Evolutionary conservation across 2,797 vertebrate species (phyloP).

Genomic region (Danio choprae): DNA sequence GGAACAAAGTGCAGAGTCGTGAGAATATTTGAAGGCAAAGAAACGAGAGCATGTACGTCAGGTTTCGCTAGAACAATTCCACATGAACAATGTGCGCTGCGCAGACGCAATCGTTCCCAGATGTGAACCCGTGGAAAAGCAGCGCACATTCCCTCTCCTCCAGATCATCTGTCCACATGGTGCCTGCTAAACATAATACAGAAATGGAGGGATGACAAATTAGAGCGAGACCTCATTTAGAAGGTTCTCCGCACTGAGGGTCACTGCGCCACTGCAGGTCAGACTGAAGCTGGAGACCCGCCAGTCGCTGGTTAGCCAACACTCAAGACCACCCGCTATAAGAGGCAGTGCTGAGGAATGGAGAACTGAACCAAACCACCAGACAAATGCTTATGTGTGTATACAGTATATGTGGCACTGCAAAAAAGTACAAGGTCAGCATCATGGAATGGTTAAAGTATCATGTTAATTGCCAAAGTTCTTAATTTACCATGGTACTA

Average conservation of each 20-base stretch:
- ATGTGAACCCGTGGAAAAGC: conserved; percentile 57
- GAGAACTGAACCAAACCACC: not conserved
- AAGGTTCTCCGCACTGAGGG: not conserved
- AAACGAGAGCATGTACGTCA: conserved; percentile 35
- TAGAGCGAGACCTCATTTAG: conserved; percentile 36
- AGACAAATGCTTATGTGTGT: not conserved
- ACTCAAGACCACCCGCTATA: conserved; percentile 20
- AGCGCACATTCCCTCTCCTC: conserved; percentile 16
- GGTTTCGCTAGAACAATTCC: conserved; percentile 52
- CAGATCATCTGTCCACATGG: conserved; percentile 35
- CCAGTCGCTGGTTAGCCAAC: conserved; percentile 30
- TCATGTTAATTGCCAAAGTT: too few relatives aligned
- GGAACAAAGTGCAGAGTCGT: conserved; percentile 23
- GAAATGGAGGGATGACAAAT: conserved; percentile 45
- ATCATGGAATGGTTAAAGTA: not conserved
- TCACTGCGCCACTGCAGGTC: not conserved
- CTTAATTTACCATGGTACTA: not conserved
- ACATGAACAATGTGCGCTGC: conserved; percentile 51
- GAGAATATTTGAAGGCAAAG: conserved; percentile 50
- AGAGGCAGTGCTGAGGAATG: not conserved
- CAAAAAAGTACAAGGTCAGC: not conserved
- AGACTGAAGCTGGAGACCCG: conserved; percentile 4
- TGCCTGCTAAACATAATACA: conserved; percentile 49
- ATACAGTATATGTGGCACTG: not conserved
- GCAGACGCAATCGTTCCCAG: conserved; percentile 66